Conservation (phyloP, 2,888 invertebrate genomes). For the Drosophila monieri region DNA sequence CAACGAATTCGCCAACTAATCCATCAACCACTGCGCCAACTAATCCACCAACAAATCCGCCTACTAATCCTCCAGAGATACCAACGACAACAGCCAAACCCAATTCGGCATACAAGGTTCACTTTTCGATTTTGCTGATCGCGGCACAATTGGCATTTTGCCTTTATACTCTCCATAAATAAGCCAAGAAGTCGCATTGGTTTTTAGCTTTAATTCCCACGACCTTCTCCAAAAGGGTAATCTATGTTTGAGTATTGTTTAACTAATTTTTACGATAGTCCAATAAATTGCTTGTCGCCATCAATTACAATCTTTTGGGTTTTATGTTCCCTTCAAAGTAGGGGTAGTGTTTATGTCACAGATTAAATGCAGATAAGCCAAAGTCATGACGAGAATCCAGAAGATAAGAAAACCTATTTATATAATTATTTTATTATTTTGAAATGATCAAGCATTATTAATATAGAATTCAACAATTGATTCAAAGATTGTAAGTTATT, state of each 20-base stretch:
- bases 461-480: not conserved
- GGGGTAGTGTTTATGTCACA: conserved; percentile 19
- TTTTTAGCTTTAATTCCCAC: conserved; percentile 25
- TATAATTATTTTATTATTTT: conserved; percentile 1
- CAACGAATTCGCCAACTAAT: conserved; percentile 8
- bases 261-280: conserved; percentile 33
- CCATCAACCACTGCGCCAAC: conserved; percentile 20
- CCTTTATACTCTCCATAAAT: conserved; percentile 23
- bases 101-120: conserved; percentile 13
- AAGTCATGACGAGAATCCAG: conserved; percentile 13
- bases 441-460: not conserved
- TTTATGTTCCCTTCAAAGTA: conserved; percentile 2
- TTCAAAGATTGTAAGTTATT: not conserved
- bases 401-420: conserved; percentile 9
- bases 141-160: conserved; percentile 29
- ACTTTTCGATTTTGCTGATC: conserved; percentile 24
- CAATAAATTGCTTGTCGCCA: conserved; percentile 23
- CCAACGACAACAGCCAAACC: conserved; percentile 26
- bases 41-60: conserved; percentile 8
- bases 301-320: conserved; percentile 17
- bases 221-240: conserved; percentile 21
- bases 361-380: conserved; percentile 15
- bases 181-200: conserved; percentile 2
- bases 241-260: conserved; percentile 20
- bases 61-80: conserved; percentile 6